Conservation (phyloP, 2,888 invertebrate species). For the Platerodrilus igneus region DNA sequence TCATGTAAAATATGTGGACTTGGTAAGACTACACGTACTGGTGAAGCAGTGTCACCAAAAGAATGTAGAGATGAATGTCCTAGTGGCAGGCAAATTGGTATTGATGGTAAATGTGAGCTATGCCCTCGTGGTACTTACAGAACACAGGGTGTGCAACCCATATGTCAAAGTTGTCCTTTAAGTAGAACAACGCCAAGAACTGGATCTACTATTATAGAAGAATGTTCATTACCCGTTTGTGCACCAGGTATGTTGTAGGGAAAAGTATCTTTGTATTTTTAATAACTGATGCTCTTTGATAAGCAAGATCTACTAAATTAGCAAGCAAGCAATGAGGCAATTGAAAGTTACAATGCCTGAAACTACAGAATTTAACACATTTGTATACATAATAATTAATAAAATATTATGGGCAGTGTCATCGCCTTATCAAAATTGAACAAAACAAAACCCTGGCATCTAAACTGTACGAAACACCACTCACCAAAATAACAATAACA, state of each 20-base stretch:
- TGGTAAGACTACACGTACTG: conserved; percentile 87
- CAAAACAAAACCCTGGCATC: no score
- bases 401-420: no score
- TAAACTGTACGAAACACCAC: no score
- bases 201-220: conserved; percentile 79
- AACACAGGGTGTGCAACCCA: conserved; percentile 80
- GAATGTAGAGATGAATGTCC: conserved; percentile 90
- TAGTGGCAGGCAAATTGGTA: conserved; percentile 77
- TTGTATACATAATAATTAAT: no score
- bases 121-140: conserved; percentile 73
- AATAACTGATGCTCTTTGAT: background rate
- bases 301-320: background rate
- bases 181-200: conserved; percentile 85
- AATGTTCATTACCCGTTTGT: conserved; percentile 89
- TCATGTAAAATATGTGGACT: conserved; percentile 82
- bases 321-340: no score
- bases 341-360: no score
- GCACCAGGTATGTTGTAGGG: conserved; percentile 54
- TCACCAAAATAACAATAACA: no score
- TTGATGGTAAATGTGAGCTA: conserved; percentile 86
- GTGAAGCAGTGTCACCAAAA: conserved; percentile 79
- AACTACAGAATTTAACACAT: no score
- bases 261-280: background rate
- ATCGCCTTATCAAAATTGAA: no score
- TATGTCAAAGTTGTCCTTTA: conserved; percentile 82